These are phyloP conservation scores for Megaceryle torquata DNA, from an alignment of 2,113 vertebrate genomes.

Conservation along the genomic window DNA sequence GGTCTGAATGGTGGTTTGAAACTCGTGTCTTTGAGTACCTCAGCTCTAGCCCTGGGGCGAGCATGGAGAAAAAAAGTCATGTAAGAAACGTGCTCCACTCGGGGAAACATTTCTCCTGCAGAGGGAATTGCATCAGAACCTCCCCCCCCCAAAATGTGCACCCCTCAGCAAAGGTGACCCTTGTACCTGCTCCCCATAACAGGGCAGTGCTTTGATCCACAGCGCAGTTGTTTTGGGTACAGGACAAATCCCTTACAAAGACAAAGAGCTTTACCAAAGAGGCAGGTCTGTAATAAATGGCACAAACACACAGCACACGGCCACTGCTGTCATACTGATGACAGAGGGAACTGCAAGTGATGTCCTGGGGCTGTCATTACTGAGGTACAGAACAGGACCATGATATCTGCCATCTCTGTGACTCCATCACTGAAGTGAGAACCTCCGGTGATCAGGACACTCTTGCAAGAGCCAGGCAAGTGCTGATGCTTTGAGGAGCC, in stretches of 20 bases:
- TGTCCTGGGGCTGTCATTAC: not conserved
- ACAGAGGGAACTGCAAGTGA: not conserved
- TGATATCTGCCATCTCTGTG: not conserved
- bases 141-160: not conserved
- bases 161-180: not conserved
- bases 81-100: not conserved
- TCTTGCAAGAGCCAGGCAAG: not conserved
- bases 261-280: not conserved
- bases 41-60: not conserved
- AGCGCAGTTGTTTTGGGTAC: not conserved
- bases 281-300: not conserved
- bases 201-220: not conserved
- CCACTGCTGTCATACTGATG: not conserved
- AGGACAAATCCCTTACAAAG: not conserved
- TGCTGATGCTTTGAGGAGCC: not conserved
- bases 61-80: not conserved
- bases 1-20: not conserved
- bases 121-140: not conserved
- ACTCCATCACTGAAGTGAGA: not conserved
- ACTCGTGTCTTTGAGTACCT: not conserved
- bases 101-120: not conserved
- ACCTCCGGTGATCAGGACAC: not conserved
- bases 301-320: not conserved
- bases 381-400: not conserved
- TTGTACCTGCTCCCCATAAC: not conserved